phyloP scores from a whole-genome alignment of 2,113 vertebrate genomes.

The Cromileptes altivelis region DNA sequence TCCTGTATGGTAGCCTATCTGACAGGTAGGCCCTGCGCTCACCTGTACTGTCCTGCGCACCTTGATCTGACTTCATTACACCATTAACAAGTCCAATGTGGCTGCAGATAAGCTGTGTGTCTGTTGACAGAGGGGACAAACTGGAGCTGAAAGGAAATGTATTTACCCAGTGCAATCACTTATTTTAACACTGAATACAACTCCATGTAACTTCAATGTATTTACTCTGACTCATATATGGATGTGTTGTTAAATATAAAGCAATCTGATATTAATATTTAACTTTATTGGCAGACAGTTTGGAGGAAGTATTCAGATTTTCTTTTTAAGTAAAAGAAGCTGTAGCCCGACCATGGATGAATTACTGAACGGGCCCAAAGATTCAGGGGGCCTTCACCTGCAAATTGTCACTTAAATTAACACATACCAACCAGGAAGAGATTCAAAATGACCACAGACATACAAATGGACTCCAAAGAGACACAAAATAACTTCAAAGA shows the following conservation, averaged over 20 bases:
- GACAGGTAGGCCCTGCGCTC: background rate
- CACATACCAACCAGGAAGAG: no score
- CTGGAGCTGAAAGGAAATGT: background rate
- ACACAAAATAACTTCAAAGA: no score
- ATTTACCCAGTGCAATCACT: background rate
- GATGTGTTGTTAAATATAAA: background rate
- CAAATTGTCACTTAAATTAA: no score
- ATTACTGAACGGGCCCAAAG: no score
- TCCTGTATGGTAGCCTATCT: background rate
- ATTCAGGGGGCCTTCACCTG: no score
- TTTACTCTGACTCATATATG: background rate
- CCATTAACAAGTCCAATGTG: background rate
- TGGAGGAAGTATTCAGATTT: no score
- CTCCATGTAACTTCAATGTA: no score
- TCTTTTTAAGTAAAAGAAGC: no score
- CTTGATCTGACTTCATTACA: background rate
- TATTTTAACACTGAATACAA: background rate
- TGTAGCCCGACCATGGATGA: no score
- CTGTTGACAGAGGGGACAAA: background rate
- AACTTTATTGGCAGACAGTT: background rate
- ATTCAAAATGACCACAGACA: no score
- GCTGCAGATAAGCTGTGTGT: background rate
- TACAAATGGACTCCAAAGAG: no score
- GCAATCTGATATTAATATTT: background rate
- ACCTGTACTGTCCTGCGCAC: background rate